Percentiles rank a stretch among this genome's conserved stretches.
Conservation (phyloP, 2,113 vertebrate species). For the Macrotis lagotis region DNA sequence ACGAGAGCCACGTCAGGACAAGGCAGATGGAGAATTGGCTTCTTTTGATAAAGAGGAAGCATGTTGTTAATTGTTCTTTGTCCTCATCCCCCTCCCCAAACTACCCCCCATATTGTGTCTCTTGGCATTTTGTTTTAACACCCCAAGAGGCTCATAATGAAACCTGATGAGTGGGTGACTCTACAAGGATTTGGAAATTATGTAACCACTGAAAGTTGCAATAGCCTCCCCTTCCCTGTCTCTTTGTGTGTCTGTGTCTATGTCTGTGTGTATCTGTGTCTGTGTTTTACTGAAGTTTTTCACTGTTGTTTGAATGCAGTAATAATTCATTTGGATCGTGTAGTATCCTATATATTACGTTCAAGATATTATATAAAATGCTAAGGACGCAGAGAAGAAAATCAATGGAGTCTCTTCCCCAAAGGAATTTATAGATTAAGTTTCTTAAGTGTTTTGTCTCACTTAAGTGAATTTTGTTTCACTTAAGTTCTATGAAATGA, state of each 20-base stretch:
- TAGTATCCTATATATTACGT: neutral
- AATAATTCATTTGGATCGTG: neutral
- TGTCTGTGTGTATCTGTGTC: neutral
- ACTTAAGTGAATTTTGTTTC: neutral
- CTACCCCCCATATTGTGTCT: rapidly evolving
- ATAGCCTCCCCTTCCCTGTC: neutral
- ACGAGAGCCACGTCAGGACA: constrained; percentile 35
- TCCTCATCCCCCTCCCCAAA: neutral
- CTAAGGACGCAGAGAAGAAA: neutral
- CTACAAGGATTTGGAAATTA: neutral
- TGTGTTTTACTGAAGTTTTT: neutral
- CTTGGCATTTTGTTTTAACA: constrained; percentile 28
- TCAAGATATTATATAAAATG: neutral
- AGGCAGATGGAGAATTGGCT: constrained; percentile 52
- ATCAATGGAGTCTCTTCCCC: neutral
- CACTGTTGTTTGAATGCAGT: neutral
- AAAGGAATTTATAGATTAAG: neutral
- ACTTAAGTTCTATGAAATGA: neutral
- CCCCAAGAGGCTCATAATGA: neutral
- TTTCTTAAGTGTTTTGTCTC: neutral
- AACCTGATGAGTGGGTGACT: neutral
- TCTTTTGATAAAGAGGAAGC: neutral
- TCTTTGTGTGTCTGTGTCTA: too few relatives aligned
- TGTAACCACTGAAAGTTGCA: neutral
- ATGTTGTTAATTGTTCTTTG: neutral